phyloP scores from a whole-genome alignment of 2,113 vertebrate species.

The Brevimyrus niger region DNA sequence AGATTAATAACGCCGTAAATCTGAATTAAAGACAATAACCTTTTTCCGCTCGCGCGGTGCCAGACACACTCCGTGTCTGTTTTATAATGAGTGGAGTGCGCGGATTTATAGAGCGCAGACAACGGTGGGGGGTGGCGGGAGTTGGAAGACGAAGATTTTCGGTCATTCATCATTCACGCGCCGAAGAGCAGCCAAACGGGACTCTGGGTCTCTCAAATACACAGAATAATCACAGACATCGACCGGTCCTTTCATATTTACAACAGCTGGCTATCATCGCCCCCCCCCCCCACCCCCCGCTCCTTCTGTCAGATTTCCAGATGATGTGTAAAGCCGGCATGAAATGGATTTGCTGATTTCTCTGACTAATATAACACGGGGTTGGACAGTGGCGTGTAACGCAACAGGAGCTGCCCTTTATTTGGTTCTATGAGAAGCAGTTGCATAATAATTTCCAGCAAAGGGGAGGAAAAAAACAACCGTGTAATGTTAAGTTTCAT shows the following conservation, averaged over 20 bases:
- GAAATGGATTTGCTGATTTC: neutral
- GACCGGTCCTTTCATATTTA: neutral
- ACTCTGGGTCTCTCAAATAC: neutral
- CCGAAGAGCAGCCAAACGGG: neutral
- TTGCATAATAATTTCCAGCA: neutral
- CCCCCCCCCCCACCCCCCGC: no score
- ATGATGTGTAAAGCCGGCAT: neutral
- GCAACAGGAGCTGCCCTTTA: no score
- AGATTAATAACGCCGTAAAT: constrained; percentile 2
- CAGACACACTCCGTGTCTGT: neutral
- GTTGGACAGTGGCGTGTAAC: no score
- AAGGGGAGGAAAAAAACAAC: neutral
- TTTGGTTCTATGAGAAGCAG: neutral
- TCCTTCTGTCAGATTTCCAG: neutral
- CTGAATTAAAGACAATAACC: neutral
- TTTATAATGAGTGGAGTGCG: neutral
- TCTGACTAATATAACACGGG: neutral
- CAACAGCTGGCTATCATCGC: neutral
- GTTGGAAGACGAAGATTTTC: neutral
- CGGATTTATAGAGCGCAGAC: neutral
- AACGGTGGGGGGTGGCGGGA: neutral
- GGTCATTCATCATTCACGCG: neutral
- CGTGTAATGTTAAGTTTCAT: neutral
- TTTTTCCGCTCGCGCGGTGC: neutral
- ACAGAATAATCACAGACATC: neutral